A percentile compares a stretch with the other conserved stretches of the same genome.
Evolutionary conservation across 2,113 vertebrate species (phyloP).

Genomic region (Oncorhynchus clarkii): DNA sequence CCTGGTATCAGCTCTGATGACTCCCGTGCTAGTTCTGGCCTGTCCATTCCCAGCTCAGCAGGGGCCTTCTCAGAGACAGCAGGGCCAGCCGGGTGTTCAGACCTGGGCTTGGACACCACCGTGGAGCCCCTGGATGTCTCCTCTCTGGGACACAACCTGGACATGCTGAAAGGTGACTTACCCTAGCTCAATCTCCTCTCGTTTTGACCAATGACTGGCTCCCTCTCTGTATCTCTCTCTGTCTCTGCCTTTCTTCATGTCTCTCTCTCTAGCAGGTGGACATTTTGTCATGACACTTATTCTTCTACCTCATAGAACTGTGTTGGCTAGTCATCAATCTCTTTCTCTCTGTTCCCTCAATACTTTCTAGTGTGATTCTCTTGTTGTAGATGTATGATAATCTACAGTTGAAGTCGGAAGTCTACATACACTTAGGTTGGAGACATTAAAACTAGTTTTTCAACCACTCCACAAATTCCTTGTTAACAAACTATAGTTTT

Average conservation of each 20-base stretch:
- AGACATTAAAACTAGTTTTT: no score
- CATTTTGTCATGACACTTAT: background rate
- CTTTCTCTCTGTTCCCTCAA: no score
- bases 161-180: slow-evolving; percentile 57
- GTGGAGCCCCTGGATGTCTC: slow-evolving; percentile 41
- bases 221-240: background rate
- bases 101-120: background rate
- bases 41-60: slow-evolving; percentile 45
- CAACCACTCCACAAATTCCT: no score
- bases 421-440: no score
- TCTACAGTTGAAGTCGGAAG: no score
- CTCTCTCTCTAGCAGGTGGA: background rate
- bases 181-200: background rate
- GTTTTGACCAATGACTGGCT: background rate
- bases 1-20: slow-evolving; percentile 54
- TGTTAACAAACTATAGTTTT: no score
- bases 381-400: no score
- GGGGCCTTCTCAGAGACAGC: slow-evolving; percentile 19
- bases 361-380: no score
- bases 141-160: slow-evolving; percentile 38
- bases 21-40: slow-evolving; percentile 27
- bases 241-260: no score
- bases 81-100: slow-evolving; percentile 5
- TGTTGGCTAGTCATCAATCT: background rate
- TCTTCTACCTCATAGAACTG: background rate